Conservation (phyloP, 2,113 vertebrate species). For the Tinamus guttatus region DNA sequence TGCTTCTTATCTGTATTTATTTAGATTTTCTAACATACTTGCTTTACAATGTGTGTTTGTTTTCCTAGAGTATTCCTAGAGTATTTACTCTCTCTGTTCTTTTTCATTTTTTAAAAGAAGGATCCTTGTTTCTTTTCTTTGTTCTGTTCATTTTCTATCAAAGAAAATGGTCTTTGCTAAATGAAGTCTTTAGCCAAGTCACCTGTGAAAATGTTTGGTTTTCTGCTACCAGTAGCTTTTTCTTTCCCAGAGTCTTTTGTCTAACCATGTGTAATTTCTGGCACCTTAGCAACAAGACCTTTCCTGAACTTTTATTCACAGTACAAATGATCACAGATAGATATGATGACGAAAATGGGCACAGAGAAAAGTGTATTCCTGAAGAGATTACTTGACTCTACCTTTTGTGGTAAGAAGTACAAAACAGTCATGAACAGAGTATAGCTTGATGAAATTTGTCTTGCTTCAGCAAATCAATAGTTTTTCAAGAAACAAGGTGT, state of each 20-base stretch:
- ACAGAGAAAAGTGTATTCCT: neutral
- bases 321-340: neutral
- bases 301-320: neutral
- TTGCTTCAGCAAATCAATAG: neutral
- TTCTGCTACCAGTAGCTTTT: neutral
- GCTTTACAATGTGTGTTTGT: neutral
- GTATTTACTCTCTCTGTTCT: neutral
- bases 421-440: neutral
- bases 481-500: neutral
- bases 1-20: neutral
- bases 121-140: neutral
- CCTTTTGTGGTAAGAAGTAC: neutral
- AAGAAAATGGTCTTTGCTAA: neutral
- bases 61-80: neutral
- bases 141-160: neutral
- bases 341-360: neutral
- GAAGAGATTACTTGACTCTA: neutral
- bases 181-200: neutral
- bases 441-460: neutral
- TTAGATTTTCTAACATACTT: neutral
- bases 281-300: slow-evolving; percentile 2
- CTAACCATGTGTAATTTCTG: slow-evolving; percentile 23
- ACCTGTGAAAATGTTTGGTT: slow-evolving; percentile 60
- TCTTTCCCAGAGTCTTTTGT: neutral
- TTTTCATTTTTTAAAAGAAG: neutral